Evolutionary conservation across 2,888 invertebrate genomes (phyloP), one percentile per base, ranked within the genome.

Genomic region (Camponotus fellah): DNA sequence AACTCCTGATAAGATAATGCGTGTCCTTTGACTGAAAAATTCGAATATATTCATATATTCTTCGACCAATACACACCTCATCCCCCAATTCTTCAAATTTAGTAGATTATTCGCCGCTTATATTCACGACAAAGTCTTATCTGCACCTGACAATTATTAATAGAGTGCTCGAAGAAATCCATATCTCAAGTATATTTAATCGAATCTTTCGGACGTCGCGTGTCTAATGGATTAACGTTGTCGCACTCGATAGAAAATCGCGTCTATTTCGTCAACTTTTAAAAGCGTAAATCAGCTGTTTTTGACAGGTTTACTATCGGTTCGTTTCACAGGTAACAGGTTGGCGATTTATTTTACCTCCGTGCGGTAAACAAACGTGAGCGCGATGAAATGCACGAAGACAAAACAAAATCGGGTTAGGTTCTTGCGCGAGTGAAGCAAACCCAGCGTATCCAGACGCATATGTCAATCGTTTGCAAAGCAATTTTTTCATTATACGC

Each of bases 401-500:
- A 58, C 37, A 14, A 26, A 21, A 71, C 6, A 21, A 43, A 10
- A 58, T 32, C 69, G 34, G 43, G 17, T 14, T 53, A 32, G 43
- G 17, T 14, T 53, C 26, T 49, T 14, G 32, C 8, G 34, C 14
- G 26, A 21, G 12, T 32, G 56, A 62, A 14, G 4, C 21, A 32
- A 58, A 71, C 21, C 60, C n/a, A 32, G 6, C 49, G 49, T 9
- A 32, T 40, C 21, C 12, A 74, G 74, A 74, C 62, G 34, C 58
- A 49, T 43, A 12, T 66, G 82, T 80, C 82, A 72, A 85, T 82
- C 82, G 64, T 80, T 72, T 74, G 74, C 62, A 71, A 85, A 82
- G 80, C 71, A 77, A 84, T 86, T 83, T 83, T 87, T 86, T 81
- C 74, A 12, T 17, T 26, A 53, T 34, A 34, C 43, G 77, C 40